Evolutionary conservation across 2,888 invertebrate genomes (phyloP).

Genomic region (Drosophila paucipuncta): DNA sequence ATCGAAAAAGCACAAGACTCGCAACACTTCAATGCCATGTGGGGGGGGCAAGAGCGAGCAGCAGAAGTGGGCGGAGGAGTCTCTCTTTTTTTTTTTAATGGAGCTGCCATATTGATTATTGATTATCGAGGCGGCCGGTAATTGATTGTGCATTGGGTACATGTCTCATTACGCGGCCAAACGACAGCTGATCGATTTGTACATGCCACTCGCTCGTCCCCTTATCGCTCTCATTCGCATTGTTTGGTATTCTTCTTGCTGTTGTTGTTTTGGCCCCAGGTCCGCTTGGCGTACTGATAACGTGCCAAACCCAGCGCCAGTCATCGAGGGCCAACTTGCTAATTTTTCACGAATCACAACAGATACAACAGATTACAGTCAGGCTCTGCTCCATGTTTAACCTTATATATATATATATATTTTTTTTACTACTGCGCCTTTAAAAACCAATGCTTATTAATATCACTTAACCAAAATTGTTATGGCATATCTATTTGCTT

Average conservation of each 20-base stretch:
- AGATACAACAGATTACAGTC: conserved; percentile 35
- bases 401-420: neutral
- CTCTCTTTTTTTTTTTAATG: conserved; percentile 1
- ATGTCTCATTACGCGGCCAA: conserved; percentile 57
- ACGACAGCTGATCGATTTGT: conserved; percentile 79
- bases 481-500: conserved; percentile 16
- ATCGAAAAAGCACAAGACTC: conserved; percentile 28
- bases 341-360: conserved; percentile 53
- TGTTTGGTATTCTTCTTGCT: conserved; percentile 36
- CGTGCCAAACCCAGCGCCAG: conserved; percentile 33
- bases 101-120: conserved; percentile 67
- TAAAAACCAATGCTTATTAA: conserved; percentile 34
- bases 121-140: conserved; percentile 60
- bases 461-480: conserved; percentile 49
- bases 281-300: conserved; percentile 43
- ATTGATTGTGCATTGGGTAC: conserved; percentile 70
- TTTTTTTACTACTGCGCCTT: conserved; percentile 37
- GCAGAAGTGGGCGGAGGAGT: neutral
- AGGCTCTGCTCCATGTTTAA: neutral
- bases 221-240: conserved; percentile 40
- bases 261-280: conserved; percentile 6
- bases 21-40: neutral
- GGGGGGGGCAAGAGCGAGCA: neutral
- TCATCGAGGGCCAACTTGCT: conserved; percentile 39
- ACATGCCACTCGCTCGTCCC: conserved; percentile 58